A percentile compares a stretch with the other conserved stretches of the same genome.
These are phyloP conservation scores for Tapirus indicus DNA, from an alignment of 2,797 vertebrate genomes.

Conservation along the genomic window DNA sequence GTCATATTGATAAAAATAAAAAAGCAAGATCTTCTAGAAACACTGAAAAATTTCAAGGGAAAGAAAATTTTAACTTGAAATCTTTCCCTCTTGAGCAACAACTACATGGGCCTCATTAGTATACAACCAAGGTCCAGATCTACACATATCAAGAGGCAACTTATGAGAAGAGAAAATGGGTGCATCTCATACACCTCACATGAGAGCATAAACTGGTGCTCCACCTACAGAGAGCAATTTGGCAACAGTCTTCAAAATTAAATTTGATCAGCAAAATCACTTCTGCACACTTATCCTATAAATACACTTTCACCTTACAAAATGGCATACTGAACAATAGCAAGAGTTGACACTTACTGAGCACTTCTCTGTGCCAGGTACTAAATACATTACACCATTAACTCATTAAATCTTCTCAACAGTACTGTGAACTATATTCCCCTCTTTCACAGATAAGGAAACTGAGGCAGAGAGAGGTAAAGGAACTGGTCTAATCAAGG, in stretches of 20 bases:
- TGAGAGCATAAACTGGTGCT: neutral
- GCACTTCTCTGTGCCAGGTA: neutral
- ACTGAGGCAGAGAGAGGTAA: neutral
- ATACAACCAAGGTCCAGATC: neutral
- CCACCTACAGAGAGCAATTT: neutral
- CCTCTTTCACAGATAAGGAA: neutral
- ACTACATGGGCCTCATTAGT: neutral
- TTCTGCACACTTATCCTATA: neutral
- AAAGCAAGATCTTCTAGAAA: neutral
- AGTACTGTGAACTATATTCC: neutral
- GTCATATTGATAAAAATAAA: neutral
- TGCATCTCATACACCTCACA: neutral
- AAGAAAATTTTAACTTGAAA: neutral
- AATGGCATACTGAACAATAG: neutral
- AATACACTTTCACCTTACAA: neutral
- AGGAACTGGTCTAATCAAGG: neutral
- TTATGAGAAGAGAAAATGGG: neutral
- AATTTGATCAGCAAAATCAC: neutral
- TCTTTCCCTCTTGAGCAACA: neutral
- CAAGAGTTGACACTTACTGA: neutral
- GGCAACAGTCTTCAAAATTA: neutral
- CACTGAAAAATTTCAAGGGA: neutral
- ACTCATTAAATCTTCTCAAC: neutral
- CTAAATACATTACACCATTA: neutral
- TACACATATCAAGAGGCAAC: neutral